These are phyloP conservation scores for Hypotaenidia okinawae DNA, from an alignment of 2,797 vertebrate species.

Conservation along the genomic window DNA sequence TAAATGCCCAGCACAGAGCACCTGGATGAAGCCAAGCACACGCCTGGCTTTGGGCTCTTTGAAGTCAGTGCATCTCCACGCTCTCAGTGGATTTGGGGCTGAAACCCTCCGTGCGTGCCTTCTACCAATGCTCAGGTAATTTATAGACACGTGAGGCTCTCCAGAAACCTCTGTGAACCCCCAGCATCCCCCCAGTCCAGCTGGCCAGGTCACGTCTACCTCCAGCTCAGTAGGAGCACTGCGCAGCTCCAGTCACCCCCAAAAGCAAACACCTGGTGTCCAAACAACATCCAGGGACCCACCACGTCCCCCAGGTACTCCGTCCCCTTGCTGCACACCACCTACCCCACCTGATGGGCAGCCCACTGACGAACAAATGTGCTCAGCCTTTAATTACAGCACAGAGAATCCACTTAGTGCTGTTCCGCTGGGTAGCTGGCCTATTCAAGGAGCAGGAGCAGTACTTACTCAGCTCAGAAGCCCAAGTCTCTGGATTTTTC, in stretches of 20 bases:
- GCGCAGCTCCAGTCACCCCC: background rate
- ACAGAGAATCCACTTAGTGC: background rate
- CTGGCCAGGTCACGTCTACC: background rate
- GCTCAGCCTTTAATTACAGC: background rate
- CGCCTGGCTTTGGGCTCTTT: background rate
- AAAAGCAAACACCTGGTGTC: background rate
- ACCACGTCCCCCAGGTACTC: background rate
- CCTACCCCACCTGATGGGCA: background rate
- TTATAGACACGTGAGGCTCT: background rate
- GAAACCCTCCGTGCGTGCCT: background rate
- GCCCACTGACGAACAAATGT: background rate
- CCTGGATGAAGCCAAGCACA: background rate
- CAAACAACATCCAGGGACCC: background rate
- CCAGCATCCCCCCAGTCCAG: background rate
- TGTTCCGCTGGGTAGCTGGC: background rate
- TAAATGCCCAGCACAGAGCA: background rate
- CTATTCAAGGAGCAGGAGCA: background rate
- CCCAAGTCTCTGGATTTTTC: conserved; percentile 9
- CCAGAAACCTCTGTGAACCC: background rate
- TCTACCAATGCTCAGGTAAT: background rate
- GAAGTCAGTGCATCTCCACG: background rate
- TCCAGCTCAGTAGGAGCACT: background rate
- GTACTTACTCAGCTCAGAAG: background rate
- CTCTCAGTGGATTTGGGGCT: background rate
- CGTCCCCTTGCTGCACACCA: background rate